Evolutionary conservation across 2,888 invertebrate genomes (phyloP).

Genomic region (Trimorus sp.): DNA sequence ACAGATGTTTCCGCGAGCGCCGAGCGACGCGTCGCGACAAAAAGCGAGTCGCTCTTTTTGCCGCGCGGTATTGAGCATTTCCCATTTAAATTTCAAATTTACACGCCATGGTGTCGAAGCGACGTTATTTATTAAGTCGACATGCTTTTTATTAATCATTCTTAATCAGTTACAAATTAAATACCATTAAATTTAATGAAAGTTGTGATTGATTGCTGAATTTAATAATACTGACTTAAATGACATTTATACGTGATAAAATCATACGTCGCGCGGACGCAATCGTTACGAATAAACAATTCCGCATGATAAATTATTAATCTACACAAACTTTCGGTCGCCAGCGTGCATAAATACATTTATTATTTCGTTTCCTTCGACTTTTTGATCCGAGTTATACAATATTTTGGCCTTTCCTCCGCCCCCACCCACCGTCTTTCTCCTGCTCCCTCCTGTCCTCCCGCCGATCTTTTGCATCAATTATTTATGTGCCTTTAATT

Average conservation of each 20-base stretch:
- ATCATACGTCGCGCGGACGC: conserved; percentile 2
- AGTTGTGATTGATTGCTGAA: conserved; percentile 40
- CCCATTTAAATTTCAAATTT: conserved; percentile 46
- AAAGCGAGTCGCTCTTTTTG: conserved; percentile 21
- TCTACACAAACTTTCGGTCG: conserved; percentile 28
- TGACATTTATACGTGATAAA: conserved; percentile 46
- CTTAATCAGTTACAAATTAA: conserved; percentile 56
- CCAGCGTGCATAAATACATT: background rate
- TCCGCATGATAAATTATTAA: conserved; percentile 18
- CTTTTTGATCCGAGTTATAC: background rate
- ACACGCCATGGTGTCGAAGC: conserved; percentile 16
- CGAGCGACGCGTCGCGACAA: conserved; percentile 1
- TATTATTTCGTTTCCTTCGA: background rate
- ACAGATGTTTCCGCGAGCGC: conserved; percentile 36
- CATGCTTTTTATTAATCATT: conserved; percentile 48
- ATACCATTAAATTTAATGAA: conserved; percentile 48
- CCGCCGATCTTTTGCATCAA: too few species aligned
- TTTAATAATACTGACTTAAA: conserved; percentile 42
- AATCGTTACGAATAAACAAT: conserved; percentile 33
- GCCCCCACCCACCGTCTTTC: background rate
- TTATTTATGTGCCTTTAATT: too few species aligned
- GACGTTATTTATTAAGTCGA: conserved; percentile 51
- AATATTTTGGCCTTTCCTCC: background rate
- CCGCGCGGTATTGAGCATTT: conserved; percentile 27
- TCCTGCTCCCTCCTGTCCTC: too few species aligned